Evolutionary conservation across 2,888 invertebrate genomes (phyloP).

Genomic region (Caenorhabditis macrosperma): DNA sequence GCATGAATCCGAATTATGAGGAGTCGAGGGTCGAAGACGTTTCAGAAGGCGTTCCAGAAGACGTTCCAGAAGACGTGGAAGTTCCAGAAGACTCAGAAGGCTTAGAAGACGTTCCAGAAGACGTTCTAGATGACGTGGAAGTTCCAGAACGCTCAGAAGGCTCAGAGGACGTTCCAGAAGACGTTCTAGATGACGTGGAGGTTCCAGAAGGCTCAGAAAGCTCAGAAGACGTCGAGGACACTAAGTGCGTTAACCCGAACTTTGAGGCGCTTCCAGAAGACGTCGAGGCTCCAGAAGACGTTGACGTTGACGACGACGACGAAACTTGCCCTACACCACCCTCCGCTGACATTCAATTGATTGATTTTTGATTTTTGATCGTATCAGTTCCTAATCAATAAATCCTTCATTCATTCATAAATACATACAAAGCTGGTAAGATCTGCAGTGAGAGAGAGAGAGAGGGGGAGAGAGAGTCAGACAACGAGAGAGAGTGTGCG

Average conservation of each 20-base stretch:
- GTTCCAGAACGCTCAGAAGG: too few species aligned
- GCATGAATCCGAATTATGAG: conserved; percentile 23
- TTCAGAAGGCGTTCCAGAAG: conserved; percentile 11
- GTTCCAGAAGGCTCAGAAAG: too few species aligned
- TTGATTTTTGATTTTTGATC: neutral
- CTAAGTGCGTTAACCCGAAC: too few species aligned
- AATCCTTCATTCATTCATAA: conserved; percentile 16
- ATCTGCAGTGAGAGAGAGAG: conserved; percentile 18
- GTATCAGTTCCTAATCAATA: neutral
- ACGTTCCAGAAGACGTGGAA: neutral
- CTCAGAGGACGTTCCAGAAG: neutral
- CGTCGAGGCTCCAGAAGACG: neutral
- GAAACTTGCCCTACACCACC: neutral
- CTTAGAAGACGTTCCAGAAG: neutral
- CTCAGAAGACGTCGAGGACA: too few species aligned
- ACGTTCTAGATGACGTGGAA: neutral
- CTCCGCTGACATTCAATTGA: neutral
- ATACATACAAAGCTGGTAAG: conserved; percentile 29
- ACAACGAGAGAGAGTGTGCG: too few species aligned
- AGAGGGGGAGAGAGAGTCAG: too few species aligned
- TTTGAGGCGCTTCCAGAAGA: too few species aligned
- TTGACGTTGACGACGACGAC: neutral
- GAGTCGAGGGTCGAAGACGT: too few species aligned
- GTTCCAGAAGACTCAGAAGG: neutral
- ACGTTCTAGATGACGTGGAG: neutral